Evolutionary conservation across 2,797 vertebrate species (phyloP), one percentile per base, ranked within the genome.

Genomic region (Catharus ustulatus): DNA sequence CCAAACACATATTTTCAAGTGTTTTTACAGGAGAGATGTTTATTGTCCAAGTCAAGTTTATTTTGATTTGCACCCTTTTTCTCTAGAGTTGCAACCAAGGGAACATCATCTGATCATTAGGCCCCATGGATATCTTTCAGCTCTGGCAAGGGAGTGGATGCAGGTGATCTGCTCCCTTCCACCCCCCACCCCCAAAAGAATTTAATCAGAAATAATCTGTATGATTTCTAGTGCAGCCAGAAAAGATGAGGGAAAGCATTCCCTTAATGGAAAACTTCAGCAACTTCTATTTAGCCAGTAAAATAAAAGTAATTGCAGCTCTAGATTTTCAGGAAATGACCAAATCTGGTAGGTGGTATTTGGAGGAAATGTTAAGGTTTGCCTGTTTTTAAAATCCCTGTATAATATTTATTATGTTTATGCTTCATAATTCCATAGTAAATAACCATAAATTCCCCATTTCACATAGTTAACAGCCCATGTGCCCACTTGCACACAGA

Each of bases 381-480:
- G 19, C 46, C 20, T 49, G 22, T 10, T 84, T 92, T 84, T 38
- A 32, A 83, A 93, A 84, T 66, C 40, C 17, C 24, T 66, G 23
- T 82, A 14, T 66, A 76, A 66, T 68, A 80, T 55, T 82, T 10
- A 36, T 69, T 22, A 57, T 36, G 18, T 83, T 36, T 10, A 27
- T 49, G 22, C 48, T 91, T 79, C 66, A 64, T 89, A 90, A 94
- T 91, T 38, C 52, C 36, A 62, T 19, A 73, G 51, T 79, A 95
- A 89, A 87, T 67, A 95, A 67, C 34, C n/a, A 43, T 77, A 59
- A 93, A 75, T 95, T 89, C 78, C 62, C 69, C 61, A 69, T 80
- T 95, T 87, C 91, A 89, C 52, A 66, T 76, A 95, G 83, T 88
- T 87, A 90, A 93, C 67, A 89, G 63, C 26, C 43, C 87, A n/a